Conservation (phyloP, 2,113 vertebrate species). For the Sigmodon hispidus region DNA sequence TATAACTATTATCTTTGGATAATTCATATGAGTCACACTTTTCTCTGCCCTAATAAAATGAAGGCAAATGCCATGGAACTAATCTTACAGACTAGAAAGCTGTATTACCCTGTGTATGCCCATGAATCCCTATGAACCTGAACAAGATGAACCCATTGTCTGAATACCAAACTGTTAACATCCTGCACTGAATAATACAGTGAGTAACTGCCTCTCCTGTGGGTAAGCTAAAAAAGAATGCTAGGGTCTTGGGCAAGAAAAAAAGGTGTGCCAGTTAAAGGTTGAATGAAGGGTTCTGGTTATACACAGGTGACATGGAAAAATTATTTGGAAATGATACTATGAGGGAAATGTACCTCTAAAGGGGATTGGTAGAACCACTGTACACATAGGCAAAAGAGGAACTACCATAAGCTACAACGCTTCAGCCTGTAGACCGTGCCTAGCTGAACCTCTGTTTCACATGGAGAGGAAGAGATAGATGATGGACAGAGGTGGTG, state of each 20-base stretch:
- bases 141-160: neutral
- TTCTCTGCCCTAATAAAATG: slow-evolving; percentile 77
- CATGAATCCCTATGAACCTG: neutral
- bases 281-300: neutral
- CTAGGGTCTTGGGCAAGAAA: neutral
- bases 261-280: neutral
- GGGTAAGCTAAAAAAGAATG: neutral
- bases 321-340: neutral
- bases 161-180: neutral
- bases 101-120: neutral
- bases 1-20: slow-evolving; percentile 69
- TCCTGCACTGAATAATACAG: neutral
- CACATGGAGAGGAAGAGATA: neutral
- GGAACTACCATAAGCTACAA: neutral
- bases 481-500: no score
- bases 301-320: neutral
- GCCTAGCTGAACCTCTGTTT: neutral
- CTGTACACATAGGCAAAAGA: neutral
- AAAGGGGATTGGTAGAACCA: no score
- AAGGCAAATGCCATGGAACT: slow-evolving; percentile 61
- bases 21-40: slow-evolving; percentile 74
- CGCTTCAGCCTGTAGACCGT: neutral
- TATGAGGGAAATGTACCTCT: neutral
- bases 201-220: neutral
- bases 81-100: slow-evolving; percentile 41